A percentile compares a stretch with the other conserved stretches of the same genome.
These are phyloP conservation scores for Conops quadrifasciatus DNA, from an alignment of 2,888 invertebrate species.

Conservation along the genomic window DNA sequence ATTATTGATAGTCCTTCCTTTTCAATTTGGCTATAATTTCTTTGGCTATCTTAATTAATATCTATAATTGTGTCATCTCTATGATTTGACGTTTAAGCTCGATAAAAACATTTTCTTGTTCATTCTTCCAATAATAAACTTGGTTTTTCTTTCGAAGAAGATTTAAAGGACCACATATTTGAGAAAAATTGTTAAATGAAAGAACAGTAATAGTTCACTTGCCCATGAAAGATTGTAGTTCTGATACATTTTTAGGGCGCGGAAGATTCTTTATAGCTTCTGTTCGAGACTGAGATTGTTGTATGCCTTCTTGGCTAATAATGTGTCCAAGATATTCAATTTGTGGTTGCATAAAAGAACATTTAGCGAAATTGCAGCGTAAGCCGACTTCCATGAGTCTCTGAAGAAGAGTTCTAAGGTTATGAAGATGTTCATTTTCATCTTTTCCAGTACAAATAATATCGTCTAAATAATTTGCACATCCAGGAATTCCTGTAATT, in stretches of 20 bases:
- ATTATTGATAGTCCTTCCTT: constrained; percentile 33
- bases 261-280: constrained; percentile 18
- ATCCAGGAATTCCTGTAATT: constrained; percentile 12
- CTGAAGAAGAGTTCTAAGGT: constrained; percentile 33
- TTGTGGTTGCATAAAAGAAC: constrained; percentile 16
- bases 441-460: constrained; percentile 15
- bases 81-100: neutral
- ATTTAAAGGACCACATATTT: neutral
- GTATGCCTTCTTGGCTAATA: constrained; percentile 4
- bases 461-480: constrained; percentile 13
- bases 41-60: neutral
- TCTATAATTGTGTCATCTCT: neutral
- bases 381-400: constrained; percentile 13
- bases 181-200: constrained; percentile 29
- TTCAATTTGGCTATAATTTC: constrained; percentile 24
- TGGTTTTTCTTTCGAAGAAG: constrained; percentile 1
- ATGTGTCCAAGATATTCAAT: constrained; percentile 2
- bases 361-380: constrained; percentile 16
- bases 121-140: neutral
- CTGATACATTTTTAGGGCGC: constrained; percentile 11
- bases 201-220: constrained; percentile 31
- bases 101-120: neutral
- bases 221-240: constrained; percentile 29
- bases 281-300: constrained; percentile 1
- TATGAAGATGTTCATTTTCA: constrained; percentile 15